These are phyloP conservation scores for Rallus limicola DNA, from an alignment of 2,113 vertebrate genomes.

Conservation along the genomic window DNA sequence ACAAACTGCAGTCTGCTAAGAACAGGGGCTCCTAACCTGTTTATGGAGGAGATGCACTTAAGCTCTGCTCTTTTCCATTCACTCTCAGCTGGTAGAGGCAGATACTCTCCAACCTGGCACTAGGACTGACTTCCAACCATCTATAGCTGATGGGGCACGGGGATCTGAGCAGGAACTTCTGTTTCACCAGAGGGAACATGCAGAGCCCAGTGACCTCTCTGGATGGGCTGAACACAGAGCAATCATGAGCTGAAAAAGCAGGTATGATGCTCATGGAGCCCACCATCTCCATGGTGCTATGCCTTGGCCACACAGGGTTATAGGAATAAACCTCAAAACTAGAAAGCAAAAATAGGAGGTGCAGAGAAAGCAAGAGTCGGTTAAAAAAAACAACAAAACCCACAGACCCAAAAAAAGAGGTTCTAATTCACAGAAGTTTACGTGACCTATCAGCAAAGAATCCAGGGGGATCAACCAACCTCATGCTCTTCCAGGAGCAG, in stretches of 20 bases:
- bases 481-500: background rate
- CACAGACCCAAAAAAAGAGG: background rate
- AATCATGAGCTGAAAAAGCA: background rate
- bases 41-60: background rate
- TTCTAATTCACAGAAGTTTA: background rate
- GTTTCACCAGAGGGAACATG: background rate
- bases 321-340: background rate
- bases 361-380: background rate
- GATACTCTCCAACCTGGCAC: background rate
- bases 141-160: background rate
- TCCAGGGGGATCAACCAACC: background rate
- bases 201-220: background rate
- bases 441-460: background rate
- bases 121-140: background rate
- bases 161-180: background rate
- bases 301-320: accelerated
- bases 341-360: background rate
- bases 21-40: background rate
- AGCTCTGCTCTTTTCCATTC: background rate
- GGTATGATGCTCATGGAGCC: accelerated
- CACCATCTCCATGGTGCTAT: background rate
- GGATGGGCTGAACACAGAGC: background rate
- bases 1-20: background rate
- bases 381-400: background rate
- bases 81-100: background rate